Percentiles rank a stretch among this genome's conserved stretches.
These are phyloP conservation scores for Platichthys stellatus DNA, from an alignment of 2,113 vertebrate species.

Conservation along the genomic window DNA sequence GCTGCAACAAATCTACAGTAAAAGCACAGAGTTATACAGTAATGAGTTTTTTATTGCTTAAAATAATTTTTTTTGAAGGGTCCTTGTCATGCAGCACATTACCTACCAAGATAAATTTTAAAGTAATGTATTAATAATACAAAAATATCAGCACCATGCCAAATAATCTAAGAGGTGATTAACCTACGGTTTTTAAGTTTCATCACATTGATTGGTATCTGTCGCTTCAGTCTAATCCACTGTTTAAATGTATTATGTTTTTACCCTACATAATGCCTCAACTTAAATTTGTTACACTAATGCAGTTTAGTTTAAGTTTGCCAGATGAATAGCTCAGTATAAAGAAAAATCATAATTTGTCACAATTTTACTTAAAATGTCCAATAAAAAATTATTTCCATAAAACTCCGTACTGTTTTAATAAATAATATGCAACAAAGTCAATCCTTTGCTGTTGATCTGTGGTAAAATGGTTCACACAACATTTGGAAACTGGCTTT, in stretches of 20 bases:
- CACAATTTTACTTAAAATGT: not conserved
- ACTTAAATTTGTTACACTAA: no score
- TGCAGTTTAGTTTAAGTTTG: not conserved
- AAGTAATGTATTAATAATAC: no score
- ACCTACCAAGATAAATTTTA: not conserved
- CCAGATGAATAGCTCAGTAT: not conserved
- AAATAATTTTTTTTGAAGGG: not conserved
- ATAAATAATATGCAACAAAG: no score
- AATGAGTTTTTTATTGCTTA: not conserved
- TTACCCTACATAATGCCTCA: no score
- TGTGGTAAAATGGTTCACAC: no score
- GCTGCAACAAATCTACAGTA: not conserved
- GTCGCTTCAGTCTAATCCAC: no score
- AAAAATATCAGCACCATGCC: not conserved
- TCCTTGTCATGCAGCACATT: not conserved
- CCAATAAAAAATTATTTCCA: not conserved
- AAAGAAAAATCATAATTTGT: not conserved
- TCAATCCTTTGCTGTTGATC: no score
- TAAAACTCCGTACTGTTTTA: not conserved
- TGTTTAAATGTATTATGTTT: no score
- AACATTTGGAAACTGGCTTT: not conserved
- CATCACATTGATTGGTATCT: no score
- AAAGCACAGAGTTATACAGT: not conserved
- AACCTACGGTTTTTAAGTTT: not conserved
- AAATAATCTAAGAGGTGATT: not conserved